Percentiles rank a stretch among this genome's conserved stretches.
Evolutionary conservation across 2,888 invertebrate genomes (phyloP).

Genomic region (Sarcophaga variegata): DNA sequence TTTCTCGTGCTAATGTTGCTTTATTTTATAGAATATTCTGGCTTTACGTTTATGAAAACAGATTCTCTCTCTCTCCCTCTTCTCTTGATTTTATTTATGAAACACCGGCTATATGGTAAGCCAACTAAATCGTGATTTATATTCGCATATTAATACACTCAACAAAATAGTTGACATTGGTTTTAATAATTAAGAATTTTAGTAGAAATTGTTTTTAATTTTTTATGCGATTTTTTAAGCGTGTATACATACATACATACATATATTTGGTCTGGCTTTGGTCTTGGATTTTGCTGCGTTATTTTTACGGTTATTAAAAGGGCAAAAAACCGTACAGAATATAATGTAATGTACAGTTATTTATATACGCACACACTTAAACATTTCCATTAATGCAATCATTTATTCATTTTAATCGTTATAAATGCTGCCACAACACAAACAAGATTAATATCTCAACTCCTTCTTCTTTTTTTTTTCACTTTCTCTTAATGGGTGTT

Average conservation of each 20-base stretch:
- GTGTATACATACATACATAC: too few species aligned
- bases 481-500: too few species aligned
- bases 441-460: not conserved
- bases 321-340: not conserved
- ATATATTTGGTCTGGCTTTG: too few species aligned
- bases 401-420: not conserved
- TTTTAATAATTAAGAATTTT: too few species aligned
- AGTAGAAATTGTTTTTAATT: too few species aligned
- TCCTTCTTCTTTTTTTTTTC: not conserved
- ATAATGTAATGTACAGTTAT: not conserved
- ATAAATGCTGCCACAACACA: not conserved
- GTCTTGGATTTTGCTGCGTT: not conserved
- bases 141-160: too few species aligned
- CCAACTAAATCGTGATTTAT: too few species aligned
- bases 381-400: not conserved
- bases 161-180: too few species aligned
- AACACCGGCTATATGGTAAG: too few species aligned
- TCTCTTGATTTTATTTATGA: too few species aligned
- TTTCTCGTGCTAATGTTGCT: not conserved
- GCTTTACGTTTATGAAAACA: not conserved
- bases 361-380: not conserved
- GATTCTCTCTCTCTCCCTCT: not conserved
- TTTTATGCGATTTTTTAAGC: too few species aligned
- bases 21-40: slow-evolving; percentile 2
- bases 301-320: not conserved